Conservation (phyloP, 2,113 vertebrate species). For the Tilapia sparmanii region DNA sequence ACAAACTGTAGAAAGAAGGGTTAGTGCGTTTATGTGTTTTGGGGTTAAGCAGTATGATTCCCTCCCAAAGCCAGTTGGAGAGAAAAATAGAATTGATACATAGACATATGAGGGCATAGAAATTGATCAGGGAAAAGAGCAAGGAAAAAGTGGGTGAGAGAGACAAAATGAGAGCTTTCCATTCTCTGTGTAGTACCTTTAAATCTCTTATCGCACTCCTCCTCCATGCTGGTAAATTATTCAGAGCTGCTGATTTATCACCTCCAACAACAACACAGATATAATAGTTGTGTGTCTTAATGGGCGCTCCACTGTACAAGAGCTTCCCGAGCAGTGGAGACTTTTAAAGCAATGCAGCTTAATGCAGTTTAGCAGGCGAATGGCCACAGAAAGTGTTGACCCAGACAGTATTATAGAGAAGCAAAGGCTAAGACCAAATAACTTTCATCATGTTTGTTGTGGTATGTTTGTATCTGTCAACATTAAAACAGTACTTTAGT, state of each 20-base stretch:
- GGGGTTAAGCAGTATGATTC: not conserved
- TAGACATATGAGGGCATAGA: not conserved
- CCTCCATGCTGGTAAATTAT: slow-evolving; percentile 56
- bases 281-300: slow-evolving; percentile 42
- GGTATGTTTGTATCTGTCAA: not conserved
- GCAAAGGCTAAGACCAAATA: not conserved
- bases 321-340: slow-evolving; percentile 5
- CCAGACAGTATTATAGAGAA: not conserved
- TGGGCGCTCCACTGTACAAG: not conserved
- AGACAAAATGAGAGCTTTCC: slow-evolving; percentile 11
- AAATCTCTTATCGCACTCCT: slow-evolving; percentile 27
- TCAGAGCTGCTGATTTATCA: slow-evolving; percentile 63
- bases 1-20: not conserved
- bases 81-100: not conserved
- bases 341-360: slow-evolving; percentile 3
- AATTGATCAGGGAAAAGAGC: not conserved
- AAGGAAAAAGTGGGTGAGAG: not conserved
- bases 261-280: slow-evolving; percentile 52
- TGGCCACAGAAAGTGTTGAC: not conserved
- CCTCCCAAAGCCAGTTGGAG: not conserved
- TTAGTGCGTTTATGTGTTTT: not conserved
- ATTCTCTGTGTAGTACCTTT: slow-evolving; percentile 24
- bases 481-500: not conserved
- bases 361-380: not conserved
- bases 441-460: not conserved